phyloP scores from a whole-genome alignment of 2,888 invertebrate species.

The Diarsia brunnea region DNA sequence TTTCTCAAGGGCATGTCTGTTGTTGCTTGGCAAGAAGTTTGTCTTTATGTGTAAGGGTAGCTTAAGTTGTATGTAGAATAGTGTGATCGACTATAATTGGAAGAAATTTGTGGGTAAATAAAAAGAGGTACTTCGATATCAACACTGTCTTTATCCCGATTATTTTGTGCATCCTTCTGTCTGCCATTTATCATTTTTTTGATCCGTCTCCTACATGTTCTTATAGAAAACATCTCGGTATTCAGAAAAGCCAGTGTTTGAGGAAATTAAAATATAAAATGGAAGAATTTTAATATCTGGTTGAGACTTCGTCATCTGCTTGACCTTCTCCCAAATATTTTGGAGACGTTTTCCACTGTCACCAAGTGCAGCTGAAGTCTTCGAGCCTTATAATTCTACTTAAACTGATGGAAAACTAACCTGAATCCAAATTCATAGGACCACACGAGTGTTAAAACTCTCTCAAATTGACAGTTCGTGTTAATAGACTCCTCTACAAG shows the following conservation, averaged over 20 bases:
- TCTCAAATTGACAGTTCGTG: not conserved
- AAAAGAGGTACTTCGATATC: not conserved
- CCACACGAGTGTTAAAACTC: not conserved
- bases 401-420: not conserved
- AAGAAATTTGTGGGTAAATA: not conserved
- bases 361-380: not conserved
- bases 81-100: too few species aligned
- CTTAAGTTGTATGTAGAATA: not conserved
- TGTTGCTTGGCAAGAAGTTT: conserved; percentile 6
- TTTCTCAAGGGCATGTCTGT: conserved; percentile 47
- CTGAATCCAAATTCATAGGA: not conserved
- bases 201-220: not conserved
- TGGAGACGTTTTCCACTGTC: not conserved
- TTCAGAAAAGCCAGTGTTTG: not conserved
- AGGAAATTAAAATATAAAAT: not conserved
- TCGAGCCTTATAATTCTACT: not conserved
- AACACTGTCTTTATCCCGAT: not conserved
- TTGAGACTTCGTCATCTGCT: not conserved
- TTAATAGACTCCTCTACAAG: too few species aligned
- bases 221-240: not conserved
- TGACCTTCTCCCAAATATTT: not conserved
- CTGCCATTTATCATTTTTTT: not conserved
- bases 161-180: not conserved
- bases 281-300: not conserved
- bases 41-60: not conserved